Base-by-base conservation (phyloP, 2,888 invertebrate species). In the Chrysolina haemoptera region DNA sequence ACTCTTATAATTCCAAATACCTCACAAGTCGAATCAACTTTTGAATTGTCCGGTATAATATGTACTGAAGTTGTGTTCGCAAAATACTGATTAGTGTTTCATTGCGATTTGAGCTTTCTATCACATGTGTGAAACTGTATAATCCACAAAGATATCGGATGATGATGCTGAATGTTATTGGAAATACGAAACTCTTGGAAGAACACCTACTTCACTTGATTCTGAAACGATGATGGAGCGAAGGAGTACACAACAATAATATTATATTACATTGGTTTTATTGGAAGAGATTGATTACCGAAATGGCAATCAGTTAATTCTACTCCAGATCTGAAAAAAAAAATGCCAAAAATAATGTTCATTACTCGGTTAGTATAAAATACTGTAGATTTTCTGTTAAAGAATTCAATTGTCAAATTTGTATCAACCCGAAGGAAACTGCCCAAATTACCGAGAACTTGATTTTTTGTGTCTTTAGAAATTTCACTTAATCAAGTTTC, bases 111-210 rank as follows among this genome's bases (percentile, higher is more conserved):
- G 53, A 20, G 22, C 27, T 59, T 35, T 11, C 1, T 35, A 59
- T 35, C 59, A 35, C 59, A n/a, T 27, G 27, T 59, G 59, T 27
- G 59, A 59, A 59, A 59, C n/a, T 59, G 14, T 22, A 53, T 53
- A 53, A 53, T 53, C 53, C 53, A 18, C 53, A 53, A n/a, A 35
- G 59, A n/a, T 59, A 59, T 59, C 59, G 59, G 59, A 59, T 59
- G 4, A n/a, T 59, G 12, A 27, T 27, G 35, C 22, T 22, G 14
- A 59, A 22, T 59, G 59, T 59, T 9, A 27, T 27, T 27, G 10
- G 59, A 27, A 59, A 59, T 59, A 59, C 35, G 59, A 59, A 59
- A 59, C 59, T 59, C n/a, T 27, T n/a, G 6, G 27, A n/a, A 59
- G n/a, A 22, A 59, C 59, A 59, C 59, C 59, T 35, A 59, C 53